A percentile compares a stretch with the other conserved stretches of the same genome.
Conservation (phyloP, 1,140 invertebrate species). For the Monomorium pharaonis region DNA sequence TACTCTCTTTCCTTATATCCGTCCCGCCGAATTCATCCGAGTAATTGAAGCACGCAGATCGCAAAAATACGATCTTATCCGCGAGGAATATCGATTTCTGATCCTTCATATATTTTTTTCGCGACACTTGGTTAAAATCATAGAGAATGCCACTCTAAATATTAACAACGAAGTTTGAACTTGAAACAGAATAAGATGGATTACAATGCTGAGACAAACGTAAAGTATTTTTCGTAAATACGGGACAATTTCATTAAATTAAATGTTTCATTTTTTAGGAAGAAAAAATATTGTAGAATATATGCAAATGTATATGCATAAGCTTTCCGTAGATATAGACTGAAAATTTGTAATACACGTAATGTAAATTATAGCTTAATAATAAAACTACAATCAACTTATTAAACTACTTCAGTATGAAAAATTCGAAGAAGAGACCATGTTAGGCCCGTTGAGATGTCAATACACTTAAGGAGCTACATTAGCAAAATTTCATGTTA, state of each 20-base stretch:
- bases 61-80: background rate
- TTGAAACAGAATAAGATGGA: background rate
- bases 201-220: background rate
- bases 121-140: background rate
- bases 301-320: too few relatives aligned
- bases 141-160: background rate
- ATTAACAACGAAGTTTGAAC: background rate
- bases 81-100: background rate
- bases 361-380: too few relatives aligned
- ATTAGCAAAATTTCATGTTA: too few relatives aligned
- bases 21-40: background rate
- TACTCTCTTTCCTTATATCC: background rate
- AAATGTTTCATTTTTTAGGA: background rate
- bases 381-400: too few relatives aligned
- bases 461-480: too few relatives aligned
- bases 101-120: background rate
- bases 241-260: background rate
- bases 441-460: too few relatives aligned
- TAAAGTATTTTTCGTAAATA: background rate
- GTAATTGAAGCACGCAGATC: background rate
- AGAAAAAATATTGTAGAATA: too few relatives aligned
- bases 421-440: too few relatives aligned
- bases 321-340: too few relatives aligned
- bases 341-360: too few relatives aligned
- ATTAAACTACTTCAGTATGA: too few relatives aligned